These are phyloP conservation scores for Calycopis cecrops DNA, from an alignment of 1,140 invertebrate genomes.

Conservation along the genomic window DNA sequence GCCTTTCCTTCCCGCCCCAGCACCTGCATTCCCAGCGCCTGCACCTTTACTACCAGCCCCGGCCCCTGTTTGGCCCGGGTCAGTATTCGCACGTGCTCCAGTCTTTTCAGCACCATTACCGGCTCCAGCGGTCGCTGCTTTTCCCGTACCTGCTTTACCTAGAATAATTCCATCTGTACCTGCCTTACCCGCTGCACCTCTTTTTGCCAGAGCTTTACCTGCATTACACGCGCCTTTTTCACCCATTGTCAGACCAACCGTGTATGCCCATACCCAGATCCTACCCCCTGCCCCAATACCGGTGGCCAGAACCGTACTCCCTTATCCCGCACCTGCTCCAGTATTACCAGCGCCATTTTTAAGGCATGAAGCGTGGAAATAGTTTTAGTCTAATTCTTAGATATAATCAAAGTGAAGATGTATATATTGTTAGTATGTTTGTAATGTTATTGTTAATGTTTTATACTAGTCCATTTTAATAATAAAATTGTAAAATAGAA, in stretches of 20 bases:
- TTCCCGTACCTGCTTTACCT: slow-evolving; percentile 30
- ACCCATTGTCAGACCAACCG: slow-evolving; percentile 31
- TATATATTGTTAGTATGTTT: slow-evolving; percentile 1
- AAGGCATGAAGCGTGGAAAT: slow-evolving; percentile 59
- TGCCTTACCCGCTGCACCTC: slow-evolving; percentile 32
- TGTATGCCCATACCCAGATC: slow-evolving; percentile 27
- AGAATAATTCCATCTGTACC: slow-evolving; percentile 27
- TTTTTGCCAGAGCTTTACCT: slow-evolving; percentile 21
- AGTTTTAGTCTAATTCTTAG: slow-evolving; percentile 34
- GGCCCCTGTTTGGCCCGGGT: slow-evolving; percentile 20
- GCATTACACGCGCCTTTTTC: slow-evolving; percentile 31
- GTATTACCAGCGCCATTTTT: slow-evolving; percentile 36
- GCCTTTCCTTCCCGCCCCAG: slow-evolving; percentile 22
- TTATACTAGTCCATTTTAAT: slow-evolving; percentile 18
- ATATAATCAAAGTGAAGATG: slow-evolving; percentile 14
- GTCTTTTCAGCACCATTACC: slow-evolving; percentile 26
- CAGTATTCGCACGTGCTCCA: slow-evolving; percentile 24
- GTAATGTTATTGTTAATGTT: slow-evolving; percentile 14
- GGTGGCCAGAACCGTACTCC: slow-evolving; percentile 22
- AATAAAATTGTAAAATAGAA: slow-evolving; percentile 11
- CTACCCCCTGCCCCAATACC: slow-evolving; percentile 30
- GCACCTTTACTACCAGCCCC: slow-evolving; percentile 22
- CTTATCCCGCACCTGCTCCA: slow-evolving; percentile 31
- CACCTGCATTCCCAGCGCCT: neutral
- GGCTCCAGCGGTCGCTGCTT: slow-evolving; percentile 27